Evolutionary conservation across 2,113 vertebrate genomes (phyloP).

Genomic region (Nothocercus nigrocapillus): DNA sequence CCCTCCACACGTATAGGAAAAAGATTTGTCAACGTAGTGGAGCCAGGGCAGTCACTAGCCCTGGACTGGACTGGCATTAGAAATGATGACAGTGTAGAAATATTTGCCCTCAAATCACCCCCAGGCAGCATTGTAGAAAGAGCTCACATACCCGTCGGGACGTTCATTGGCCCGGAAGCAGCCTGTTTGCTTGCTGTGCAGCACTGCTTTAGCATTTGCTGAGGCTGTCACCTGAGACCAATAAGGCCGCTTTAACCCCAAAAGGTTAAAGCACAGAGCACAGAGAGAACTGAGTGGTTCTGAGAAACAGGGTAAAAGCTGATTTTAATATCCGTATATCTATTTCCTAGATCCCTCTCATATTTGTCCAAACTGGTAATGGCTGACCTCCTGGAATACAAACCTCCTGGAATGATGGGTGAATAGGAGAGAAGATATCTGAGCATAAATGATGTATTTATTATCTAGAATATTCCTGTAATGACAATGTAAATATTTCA

Average conservation of each 20-base stretch:
- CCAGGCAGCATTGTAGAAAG: neutral
- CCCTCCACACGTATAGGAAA: neutral
- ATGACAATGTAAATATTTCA: neutral
- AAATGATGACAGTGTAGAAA: neutral
- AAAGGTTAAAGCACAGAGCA: neutral
- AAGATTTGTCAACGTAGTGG: neutral
- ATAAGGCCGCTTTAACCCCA: neutral
- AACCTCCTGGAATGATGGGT: neutral
- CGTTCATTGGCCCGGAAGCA: neutral
- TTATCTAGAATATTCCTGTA: neutral
- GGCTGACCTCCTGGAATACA: neutral
- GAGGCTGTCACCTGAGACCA: neutral
- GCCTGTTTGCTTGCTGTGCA: neutral
- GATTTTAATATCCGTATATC: neutral
- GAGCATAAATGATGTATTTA: neutral
- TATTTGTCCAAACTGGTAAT: neutral
- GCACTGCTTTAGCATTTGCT: neutral
- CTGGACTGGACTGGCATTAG: neutral
- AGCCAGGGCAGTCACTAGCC: too few species aligned
- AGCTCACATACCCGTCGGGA: neutral
- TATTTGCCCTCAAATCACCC: neutral
- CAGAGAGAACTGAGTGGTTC: neutral
- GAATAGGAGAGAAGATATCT: neutral
- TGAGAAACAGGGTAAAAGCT: neutral
- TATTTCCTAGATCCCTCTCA: neutral